Percentiles rank a stretch among this genome's conserved stretches.
These are phyloP conservation scores for Amphiprion ocellaris DNA, from an alignment of 2,113 vertebrate genomes.

Conservation along the genomic window DNA sequence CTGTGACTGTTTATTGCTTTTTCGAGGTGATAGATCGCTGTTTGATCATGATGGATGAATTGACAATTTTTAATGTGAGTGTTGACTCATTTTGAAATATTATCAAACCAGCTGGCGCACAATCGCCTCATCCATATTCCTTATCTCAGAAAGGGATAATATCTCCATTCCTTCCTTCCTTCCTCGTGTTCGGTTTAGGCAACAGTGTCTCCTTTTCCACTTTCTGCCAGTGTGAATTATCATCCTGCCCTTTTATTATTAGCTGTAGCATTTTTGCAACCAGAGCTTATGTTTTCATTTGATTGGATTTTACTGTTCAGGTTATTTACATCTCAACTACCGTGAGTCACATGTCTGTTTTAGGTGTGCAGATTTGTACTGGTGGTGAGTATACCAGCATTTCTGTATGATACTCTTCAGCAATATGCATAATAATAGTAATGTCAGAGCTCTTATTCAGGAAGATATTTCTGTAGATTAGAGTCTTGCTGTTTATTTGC, in stretches of 20 bases:
- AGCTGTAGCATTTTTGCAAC: background rate
- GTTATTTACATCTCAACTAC: background rate
- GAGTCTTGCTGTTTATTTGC: background rate
- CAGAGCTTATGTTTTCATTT: background rate
- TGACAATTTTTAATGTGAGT: slow-evolving; percentile 13
- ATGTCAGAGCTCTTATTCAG: no score
- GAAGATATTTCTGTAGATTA: no score
- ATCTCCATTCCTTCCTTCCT: background rate
- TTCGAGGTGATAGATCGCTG: background rate
- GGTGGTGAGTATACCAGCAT: background rate
- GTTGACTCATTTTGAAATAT: slow-evolving; percentile 1
- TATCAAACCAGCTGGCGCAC: slow-evolving; percentile 10
- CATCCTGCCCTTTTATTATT: background rate
- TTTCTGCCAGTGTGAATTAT: slow-evolving; percentile 1
- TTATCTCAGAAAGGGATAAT: background rate
- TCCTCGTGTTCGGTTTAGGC: background rate
- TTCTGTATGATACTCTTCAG: background rate
- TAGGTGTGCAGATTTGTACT: background rate
- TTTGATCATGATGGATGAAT: slow-evolving; percentile 20
- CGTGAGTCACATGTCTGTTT: background rate
- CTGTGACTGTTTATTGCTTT: slow-evolving; percentile 2
- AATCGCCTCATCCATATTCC: background rate
- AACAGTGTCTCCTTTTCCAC: background rate
- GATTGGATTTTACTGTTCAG: background rate
- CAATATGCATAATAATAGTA: background rate